Evolutionary conservation across 2,113 vertebrate genomes (phyloP).

Genomic region (Atherinomorus stipes): DNA sequence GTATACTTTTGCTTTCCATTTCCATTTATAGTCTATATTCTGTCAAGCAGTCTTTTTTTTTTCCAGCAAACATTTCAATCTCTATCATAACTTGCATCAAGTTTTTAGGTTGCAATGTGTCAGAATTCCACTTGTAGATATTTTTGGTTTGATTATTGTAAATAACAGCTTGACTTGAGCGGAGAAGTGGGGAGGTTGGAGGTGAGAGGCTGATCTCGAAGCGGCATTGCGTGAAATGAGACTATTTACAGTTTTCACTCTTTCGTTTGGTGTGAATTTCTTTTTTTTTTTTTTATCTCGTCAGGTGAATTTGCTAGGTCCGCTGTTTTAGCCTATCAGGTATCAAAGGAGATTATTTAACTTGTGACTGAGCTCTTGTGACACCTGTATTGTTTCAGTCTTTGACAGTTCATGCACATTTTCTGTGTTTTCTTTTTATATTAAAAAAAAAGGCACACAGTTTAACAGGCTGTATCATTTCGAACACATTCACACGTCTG

Average conservation of each 20-base stretch:
- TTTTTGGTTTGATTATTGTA: constrained; percentile 92
- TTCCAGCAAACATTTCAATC: constrained; percentile 87
- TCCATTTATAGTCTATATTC: constrained; percentile 39
- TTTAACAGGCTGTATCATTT: constrained; percentile 54
- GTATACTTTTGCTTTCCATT: constrained; percentile 48
- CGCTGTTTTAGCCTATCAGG: constrained; percentile 64
- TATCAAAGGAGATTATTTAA: constrained; percentile 64
- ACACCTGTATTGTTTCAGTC: constrained; percentile 67
- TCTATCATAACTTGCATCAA: constrained; percentile 99
- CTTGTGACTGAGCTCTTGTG: constrained; percentile 67
- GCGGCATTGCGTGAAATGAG: constrained; percentile 75
- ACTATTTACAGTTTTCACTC: constrained; percentile 80
- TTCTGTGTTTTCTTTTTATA: constrained; percentile 60
- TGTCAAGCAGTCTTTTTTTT: constrained; percentile 41
- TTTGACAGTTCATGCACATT: constrained; percentile 70
- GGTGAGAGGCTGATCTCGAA: constrained; percentile 45
- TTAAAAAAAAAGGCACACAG: constrained; percentile 22
- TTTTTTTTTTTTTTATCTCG: constrained; percentile 45
- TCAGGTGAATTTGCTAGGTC: constrained; percentile 66
- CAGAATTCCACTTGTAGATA: constrained; percentile 92
- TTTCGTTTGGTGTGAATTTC: constrained; percentile 85
- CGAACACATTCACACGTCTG: constrained; percentile 24
- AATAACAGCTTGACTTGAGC: constrained; percentile 85
- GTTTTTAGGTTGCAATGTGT: constrained; percentile 92
- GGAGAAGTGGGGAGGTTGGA: constrained; percentile 74